A percentile compares a stretch with the other conserved stretches of the same genome.
Evolutionary conservation across 2,797 vertebrate species (phyloP).

Genomic region (Rhynchotus rufescens): DNA sequence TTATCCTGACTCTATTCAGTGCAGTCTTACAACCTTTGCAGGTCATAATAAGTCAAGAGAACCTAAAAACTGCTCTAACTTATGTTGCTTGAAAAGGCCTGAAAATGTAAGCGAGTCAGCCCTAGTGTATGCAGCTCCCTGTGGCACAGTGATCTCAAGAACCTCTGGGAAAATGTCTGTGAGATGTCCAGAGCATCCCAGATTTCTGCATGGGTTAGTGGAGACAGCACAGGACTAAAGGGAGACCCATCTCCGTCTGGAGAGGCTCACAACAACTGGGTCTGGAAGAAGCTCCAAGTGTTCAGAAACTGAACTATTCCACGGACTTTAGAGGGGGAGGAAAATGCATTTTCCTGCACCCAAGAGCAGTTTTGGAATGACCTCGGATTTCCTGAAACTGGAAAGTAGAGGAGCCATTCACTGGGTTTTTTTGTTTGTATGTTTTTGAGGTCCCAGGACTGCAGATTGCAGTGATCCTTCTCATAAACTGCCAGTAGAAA

Average conservation of each 20-base stretch:
- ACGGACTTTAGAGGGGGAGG: background rate
- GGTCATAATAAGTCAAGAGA: background rate
- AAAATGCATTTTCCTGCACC: background rate
- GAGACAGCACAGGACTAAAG: background rate
- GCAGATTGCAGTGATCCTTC: background rate
- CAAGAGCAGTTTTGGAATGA: background rate
- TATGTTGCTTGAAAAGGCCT: background rate
- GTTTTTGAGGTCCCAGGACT: background rate
- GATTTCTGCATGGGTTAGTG: background rate
- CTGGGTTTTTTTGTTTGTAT: background rate
- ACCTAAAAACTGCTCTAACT: background rate
- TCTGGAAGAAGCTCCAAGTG: background rate
- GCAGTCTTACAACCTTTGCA: background rate
- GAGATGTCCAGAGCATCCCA: background rate
- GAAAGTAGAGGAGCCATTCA: background rate
- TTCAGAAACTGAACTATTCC: background rate
- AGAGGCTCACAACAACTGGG: background rate
- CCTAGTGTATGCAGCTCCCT: rapidly evolving
- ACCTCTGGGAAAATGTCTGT: background rate
- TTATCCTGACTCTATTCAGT: background rate
- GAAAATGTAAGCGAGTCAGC: background rate
- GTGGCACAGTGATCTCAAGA: background rate
- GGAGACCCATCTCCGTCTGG: background rate
- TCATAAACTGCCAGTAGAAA: background rate
- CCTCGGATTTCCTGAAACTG: background rate